A percentile compares a stretch with the other conserved stretches of the same genome.
Conservation (phyloP, 1,140 invertebrate genomes). For the Calycopis cecrops region DNA sequence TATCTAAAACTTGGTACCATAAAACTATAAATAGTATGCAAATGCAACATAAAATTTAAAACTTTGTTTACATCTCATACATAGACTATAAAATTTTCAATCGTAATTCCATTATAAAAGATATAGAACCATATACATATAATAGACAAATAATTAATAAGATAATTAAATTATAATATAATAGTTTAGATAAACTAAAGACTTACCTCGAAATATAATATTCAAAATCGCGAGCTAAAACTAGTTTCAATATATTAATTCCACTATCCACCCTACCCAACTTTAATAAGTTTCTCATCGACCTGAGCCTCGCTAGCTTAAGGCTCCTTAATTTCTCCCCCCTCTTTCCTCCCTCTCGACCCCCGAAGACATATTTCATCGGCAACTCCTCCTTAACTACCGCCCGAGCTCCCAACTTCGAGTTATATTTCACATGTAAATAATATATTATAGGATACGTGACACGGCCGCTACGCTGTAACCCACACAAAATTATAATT, state of each 20-base stretch:
- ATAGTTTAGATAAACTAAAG: too few relatives aligned
- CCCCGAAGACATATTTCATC: constrained; percentile 71
- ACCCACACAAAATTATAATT: too few relatives aligned
- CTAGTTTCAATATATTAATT: constrained; percentile 30
- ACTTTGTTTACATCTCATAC: too few relatives aligned
- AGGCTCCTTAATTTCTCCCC: constrained; percentile 55
- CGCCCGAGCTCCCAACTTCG: constrained; percentile 46
- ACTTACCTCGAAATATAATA: background rate
- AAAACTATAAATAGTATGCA: too few relatives aligned
- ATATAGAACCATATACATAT: too few relatives aligned
- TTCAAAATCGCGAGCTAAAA: background rate
- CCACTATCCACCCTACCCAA: constrained; percentile 26
- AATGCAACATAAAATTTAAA: too few relatives aligned
- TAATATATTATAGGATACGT: constrained; percentile 63
- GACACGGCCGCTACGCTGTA: constrained; percentile 29
- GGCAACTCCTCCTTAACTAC: constrained; percentile 60
- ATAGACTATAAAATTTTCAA: too few relatives aligned
- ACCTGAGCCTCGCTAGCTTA: constrained; percentile 49
- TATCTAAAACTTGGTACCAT: too few relatives aligned
- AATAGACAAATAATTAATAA: too few relatives aligned
- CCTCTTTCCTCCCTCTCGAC: constrained; percentile 21
- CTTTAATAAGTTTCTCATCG: constrained; percentile 54
- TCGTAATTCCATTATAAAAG: too few relatives aligned
- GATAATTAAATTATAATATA: background rate
- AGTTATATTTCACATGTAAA: constrained; percentile 63